Base-by-base conservation (phyloP, 2,797 vertebrate genomes). In the Anguilla megastoma region DNA sequence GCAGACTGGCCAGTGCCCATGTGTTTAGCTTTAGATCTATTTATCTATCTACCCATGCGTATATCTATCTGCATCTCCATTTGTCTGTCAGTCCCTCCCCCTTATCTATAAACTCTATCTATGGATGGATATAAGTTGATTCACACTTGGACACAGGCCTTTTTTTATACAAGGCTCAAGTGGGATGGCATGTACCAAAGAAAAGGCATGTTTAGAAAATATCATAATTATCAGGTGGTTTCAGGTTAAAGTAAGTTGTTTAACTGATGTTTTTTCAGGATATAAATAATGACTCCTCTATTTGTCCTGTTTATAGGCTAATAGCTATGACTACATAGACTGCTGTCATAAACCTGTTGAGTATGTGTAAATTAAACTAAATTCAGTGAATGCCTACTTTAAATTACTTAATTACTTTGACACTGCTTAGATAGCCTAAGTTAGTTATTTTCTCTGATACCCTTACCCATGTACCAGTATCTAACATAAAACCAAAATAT, bases 1-100 rank as follows among this genome's bases (percentile, higher is more conserved):
- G 90, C 91, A 54, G 56, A 90, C 90, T 85, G 91, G 91, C 91
- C 86, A 7, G 16, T 69, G 88, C 88, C 89, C 93, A 92, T 74
- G 90, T 5, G 48, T 54, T 45, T 69, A 24, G 8, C 63, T 45
- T 27, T 0, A 48, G 18, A 79, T 79, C 83, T 86, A 86, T 85
- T 60, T 89, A 86, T 90, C 85, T 87, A 86, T 89, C 86, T 84
- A 90, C 88, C 54, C 2, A 80, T 82, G 86, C 87, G 56, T 86
- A 45, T 71, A 89, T 84, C 89, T 87, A 79, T 86, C 71, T 87
- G 85, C 87, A 79, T 88, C 50, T 87, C 79, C 69, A 86, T 27
- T 6, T 66, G 21, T 66, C 63, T 66, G 63, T 66, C 63, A n/a
- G 63, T 66, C 63, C 52, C 83, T 74, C 12, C 52, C 52, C 8